phyloP scores from a whole-genome alignment of 1,140 invertebrate genomes.

The Ostrea denselamellosa region DNA sequence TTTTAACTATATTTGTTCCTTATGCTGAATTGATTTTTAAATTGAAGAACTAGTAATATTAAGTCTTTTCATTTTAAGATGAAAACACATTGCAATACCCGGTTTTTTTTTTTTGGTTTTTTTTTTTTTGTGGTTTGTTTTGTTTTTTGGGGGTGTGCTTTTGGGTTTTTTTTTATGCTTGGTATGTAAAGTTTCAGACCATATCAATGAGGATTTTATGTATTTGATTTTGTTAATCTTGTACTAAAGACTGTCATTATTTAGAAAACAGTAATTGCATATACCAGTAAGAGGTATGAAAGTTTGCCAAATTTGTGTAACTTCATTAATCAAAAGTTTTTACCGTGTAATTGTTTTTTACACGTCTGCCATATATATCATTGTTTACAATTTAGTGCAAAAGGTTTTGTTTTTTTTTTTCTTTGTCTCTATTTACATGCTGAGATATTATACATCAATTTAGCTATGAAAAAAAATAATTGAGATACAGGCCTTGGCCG shows the following conservation, averaged over 20 bases:
- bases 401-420: conserved; percentile 28
- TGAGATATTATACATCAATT: conserved; percentile 33
- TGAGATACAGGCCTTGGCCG: background rate
- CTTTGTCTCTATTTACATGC: conserved; percentile 39
- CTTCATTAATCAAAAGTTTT: conserved; percentile 36
- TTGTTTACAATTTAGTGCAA: conserved; percentile 38
- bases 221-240: conserved; percentile 38
- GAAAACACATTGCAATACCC: background rate
- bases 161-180: too few relatives aligned
- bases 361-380: conserved; percentile 37
- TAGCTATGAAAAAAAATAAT: background rate
- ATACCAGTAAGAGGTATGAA: conserved; percentile 9
- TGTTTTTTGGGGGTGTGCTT: too few relatives aligned
- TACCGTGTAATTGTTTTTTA: conserved; percentile 27
- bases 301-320: conserved; percentile 33
- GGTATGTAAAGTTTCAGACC: background rate
- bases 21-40: conserved; percentile 6
- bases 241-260: conserved; percentile 18
- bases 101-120: too few relatives aligned
- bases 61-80: background rate
- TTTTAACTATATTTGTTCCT: conserved; percentile 21
- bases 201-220: conserved; percentile 23
- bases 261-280: background rate
- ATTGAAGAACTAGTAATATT: conserved; percentile 6
- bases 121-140: too few relatives aligned